These are phyloP conservation scores for Neria commutata DNA, from an alignment of 2,888 invertebrate genomes.

Conservation along the genomic window DNA sequence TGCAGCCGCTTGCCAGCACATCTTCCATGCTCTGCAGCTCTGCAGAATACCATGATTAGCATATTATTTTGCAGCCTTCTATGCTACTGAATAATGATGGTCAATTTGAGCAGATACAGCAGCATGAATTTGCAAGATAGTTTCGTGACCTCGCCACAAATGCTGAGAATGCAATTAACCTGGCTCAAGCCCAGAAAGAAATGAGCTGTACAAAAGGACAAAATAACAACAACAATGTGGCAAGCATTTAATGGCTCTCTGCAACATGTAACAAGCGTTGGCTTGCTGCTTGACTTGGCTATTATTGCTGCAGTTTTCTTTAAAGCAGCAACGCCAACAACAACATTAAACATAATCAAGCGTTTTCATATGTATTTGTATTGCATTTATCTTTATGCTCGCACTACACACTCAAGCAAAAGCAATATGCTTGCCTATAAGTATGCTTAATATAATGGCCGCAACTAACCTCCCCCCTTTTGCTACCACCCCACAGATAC, in stretches of 20 bases:
- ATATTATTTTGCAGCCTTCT: too few relatives aligned
- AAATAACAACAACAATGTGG: background rate
- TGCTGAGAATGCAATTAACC: background rate
- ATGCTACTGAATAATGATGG: too few relatives aligned
- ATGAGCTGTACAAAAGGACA: background rate
- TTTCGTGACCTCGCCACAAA: conserved; percentile 28
- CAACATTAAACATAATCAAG: background rate
- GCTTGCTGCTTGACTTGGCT: background rate
- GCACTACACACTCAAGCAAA: background rate
- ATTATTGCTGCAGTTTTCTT: background rate
- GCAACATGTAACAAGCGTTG: background rate
- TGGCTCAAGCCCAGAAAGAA: background rate
- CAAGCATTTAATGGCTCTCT: background rate
- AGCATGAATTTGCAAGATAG: conserved; percentile 33
- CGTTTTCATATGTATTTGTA: background rate
- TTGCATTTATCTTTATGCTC: background rate
- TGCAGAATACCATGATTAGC: too few relatives aligned
- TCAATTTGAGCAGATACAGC: too few relatives aligned
- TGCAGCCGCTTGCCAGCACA: conserved; percentile 14
- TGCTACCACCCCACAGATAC: conserved; percentile 67
- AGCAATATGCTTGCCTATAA: too few relatives aligned
- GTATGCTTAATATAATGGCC: too few relatives aligned
- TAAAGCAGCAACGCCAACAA: conserved; percentile 4
- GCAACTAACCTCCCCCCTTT: background rate
- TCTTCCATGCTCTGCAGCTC: background rate